phyloP scores from a whole-genome alignment of 2,797 vertebrate species.

The Siniperca obscura region DNA sequence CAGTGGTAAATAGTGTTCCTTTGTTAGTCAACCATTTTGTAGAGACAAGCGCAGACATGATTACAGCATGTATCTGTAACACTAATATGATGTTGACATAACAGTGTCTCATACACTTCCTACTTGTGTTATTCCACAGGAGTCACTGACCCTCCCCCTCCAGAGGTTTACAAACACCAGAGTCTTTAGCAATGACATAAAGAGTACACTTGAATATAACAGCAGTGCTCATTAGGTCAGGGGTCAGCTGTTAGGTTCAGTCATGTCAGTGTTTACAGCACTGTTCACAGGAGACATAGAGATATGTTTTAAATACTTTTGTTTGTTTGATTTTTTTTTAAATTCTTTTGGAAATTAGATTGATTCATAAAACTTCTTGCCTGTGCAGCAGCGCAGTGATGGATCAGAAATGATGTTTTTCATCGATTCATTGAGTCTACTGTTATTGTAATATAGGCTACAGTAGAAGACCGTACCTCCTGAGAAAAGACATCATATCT shows the following conservation, averaged over 20 bases:
- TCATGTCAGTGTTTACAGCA: background rate
- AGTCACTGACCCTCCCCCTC: background rate
- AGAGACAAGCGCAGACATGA: background rate
- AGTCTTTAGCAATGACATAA: background rate
- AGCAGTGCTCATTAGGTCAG: constrained; percentile 3
- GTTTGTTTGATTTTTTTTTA: background rate
- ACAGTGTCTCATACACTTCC: constrained; percentile 16
- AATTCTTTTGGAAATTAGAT: background rate
- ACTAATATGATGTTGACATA: constrained; percentile 35
- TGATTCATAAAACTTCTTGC: background rate
- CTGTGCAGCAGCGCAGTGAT: background rate
- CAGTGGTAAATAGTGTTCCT: background rate
- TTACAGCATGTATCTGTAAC: constrained; percentile 14
- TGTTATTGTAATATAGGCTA: background rate
- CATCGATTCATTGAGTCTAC: background rate
- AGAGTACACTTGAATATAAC: background rate
- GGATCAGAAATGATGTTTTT: no score
- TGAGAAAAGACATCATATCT: background rate
- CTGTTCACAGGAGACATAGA: background rate
- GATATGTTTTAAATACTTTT: background rate
- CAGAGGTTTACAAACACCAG: background rate
- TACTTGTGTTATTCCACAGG: constrained; percentile 28
- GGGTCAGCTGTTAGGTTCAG: background rate
- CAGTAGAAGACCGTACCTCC: background rate
- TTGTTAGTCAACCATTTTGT: constrained; percentile 9